Evolutionary conservation across 2,113 vertebrate species (phyloP), one percentile per base, ranked within the genome.

Genomic region (Phainopepla nitens): DNA sequence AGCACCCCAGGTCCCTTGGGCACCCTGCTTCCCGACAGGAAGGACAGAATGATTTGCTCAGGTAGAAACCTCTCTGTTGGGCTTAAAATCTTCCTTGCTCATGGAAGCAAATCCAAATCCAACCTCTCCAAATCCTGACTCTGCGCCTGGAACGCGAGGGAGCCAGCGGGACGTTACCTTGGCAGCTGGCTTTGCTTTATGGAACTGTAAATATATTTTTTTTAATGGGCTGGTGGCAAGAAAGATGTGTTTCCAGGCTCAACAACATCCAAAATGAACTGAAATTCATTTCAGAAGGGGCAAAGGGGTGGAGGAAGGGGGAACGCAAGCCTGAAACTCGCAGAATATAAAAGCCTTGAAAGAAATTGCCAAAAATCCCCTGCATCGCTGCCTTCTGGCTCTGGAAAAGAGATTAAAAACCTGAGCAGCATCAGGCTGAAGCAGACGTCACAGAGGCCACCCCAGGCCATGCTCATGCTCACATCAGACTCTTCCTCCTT

Each of bases 161-260:
- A 94, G 75, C 70, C 70, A 91, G 87, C 78, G 56, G 81, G 60
- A 85, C 21, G 20, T 90, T 97, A 95, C 89, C 89, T 88, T 96
- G 96, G 93, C 97, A 97, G 93, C 95, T 96, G 94, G 71, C 85
- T 97, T 80, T 93, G 89, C 88, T 97, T 95, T 96, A 97, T 50
- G 45, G 25, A 96, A 87, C 87, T 88, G 91, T 97, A 97, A 97
- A 95, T 95, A 94, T 56, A 89, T 96, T 79, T 95, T 95, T 95
- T 96, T 96, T 96, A 97, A 97, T 86, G 93, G 92, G 89, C 69
- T 95, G 87, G 96, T n/a, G 10, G 65, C 81, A 82, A 51, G 94
- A 94, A 91, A 94, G 75, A 86, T 82, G 84, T 44, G 91, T 92
- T 95, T 92, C 39, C 69, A 97, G 88, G 77, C 93, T 83, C 64